phyloP scores from a whole-genome alignment of 2,113 vertebrate species.

The Sorex araneus region DNA sequence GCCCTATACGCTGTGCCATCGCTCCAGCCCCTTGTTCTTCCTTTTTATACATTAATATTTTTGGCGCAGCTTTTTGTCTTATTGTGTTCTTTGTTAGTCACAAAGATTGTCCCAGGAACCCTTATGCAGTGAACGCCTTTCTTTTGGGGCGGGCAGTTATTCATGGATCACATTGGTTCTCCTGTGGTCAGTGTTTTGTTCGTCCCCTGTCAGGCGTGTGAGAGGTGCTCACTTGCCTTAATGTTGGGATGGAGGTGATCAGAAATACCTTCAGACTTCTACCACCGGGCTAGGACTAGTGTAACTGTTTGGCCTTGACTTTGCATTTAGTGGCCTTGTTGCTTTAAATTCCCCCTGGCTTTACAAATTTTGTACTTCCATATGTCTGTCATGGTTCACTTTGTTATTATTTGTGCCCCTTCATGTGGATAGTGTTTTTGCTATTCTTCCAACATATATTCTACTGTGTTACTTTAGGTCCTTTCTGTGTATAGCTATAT shows the following conservation, averaged over 20 bases:
- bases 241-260: neutral
- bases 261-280: neutral
- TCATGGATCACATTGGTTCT: no score
- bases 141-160: no score
- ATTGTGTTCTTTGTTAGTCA: neutral
- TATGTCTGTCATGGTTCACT: neutral
- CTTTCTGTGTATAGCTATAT: neutral
- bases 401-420: neutral
- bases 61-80: neutral
- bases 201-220: neutral
- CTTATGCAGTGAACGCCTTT: no score
- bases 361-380: slow-evolving; percentile 34
- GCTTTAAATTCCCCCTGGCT: neutral
- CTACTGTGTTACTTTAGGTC: neutral
- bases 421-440: neutral
- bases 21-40: neutral
- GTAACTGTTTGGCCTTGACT: no score
- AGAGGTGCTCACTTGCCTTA: neutral
- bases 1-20: no score
- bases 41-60: neutral
- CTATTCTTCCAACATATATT: neutral
- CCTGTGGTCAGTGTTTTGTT: neutral
- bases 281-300: no score
- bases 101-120: no score
- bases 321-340: no score